Conservation (phyloP, 2,888 invertebrate genomes). For the Onchidella celtica region DNA sequence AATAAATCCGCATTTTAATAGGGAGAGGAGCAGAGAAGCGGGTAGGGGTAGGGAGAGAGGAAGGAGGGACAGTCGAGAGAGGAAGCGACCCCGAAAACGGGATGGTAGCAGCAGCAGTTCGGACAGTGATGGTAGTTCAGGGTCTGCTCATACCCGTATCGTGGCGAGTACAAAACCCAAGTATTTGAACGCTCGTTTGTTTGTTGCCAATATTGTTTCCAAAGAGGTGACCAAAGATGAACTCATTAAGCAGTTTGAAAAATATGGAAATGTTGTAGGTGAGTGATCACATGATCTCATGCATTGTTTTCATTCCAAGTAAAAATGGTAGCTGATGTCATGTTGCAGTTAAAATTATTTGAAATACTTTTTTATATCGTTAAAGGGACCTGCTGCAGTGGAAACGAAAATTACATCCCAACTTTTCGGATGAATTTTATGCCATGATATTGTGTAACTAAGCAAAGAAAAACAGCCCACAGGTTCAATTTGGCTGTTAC, state of each 20-base stretch:
- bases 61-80: not conserved
- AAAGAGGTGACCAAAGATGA: constrained; percentile 88
- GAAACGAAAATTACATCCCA: no score
- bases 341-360: no score
- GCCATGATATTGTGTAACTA: no score
- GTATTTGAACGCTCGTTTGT: constrained; percentile 88
- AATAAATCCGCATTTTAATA: not conserved
- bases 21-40: constrained; percentile 2
- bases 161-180: constrained; percentile 84
- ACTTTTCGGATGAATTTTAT: no score
- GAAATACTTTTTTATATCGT: no score
- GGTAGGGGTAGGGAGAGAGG: constrained; percentile 13
- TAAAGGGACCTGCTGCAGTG: no score
- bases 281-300: no score
- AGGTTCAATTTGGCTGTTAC: no score
- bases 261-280: constrained; percentile 88
- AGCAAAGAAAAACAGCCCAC: no score
- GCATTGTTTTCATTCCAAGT: no score
- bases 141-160: constrained; percentile 30
- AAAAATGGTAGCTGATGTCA: no score
- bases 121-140: constrained; percentile 41
- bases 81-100: not conserved
- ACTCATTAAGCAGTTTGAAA: constrained; percentile 85
- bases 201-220: constrained; percentile 89
- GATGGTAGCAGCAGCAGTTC: constrained; percentile 39